These are phyloP conservation scores for Sebastes iracundus DNA, from an alignment of 2,797 vertebrate genomes.

Conservation along the genomic window DNA sequence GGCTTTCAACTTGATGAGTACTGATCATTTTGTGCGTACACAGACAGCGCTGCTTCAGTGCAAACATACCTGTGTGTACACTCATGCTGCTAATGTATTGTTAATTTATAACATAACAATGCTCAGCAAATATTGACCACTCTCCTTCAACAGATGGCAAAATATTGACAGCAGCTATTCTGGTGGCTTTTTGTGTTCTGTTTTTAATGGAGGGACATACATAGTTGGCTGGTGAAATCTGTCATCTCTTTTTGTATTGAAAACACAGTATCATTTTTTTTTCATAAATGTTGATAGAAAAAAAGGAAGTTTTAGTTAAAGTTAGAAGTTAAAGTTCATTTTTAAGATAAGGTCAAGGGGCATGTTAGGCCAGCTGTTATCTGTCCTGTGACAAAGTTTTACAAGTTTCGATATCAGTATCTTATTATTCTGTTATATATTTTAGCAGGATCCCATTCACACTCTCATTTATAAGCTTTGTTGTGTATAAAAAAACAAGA, in stretches of 20 bases:
- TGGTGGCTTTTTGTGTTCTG: neutral
- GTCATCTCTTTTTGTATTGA: neutral
- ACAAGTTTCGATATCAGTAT: neutral
- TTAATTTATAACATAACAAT: slow-evolving; percentile 30
- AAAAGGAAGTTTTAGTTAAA: neutral
- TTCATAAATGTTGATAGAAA: neutral
- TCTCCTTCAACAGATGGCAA: slow-evolving; percentile 19
- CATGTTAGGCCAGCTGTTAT: neutral
- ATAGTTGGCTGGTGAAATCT: neutral
- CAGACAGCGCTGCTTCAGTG: neutral
- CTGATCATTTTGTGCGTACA: slow-evolving; percentile 6
- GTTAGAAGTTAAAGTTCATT: neutral
- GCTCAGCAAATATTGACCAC: slow-evolving; percentile 40
- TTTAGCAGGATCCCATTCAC: neutral
- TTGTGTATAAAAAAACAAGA: neutral
- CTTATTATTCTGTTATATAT: neutral
- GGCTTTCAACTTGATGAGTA: neutral
- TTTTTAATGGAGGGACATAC: neutral
- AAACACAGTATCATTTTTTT: neutral
- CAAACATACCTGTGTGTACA: slow-evolving; percentile 25
- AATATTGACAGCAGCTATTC: slow-evolving; percentile 25
- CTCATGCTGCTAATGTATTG: slow-evolving; percentile 20
- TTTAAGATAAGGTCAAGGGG: neutral
- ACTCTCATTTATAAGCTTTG: neutral
- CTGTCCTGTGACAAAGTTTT: neutral